Evolutionary conservation across 2,113 vertebrate species (phyloP), one percentile per base, ranked within the genome.

Genomic region (Drymodes brunneopygia): DNA sequence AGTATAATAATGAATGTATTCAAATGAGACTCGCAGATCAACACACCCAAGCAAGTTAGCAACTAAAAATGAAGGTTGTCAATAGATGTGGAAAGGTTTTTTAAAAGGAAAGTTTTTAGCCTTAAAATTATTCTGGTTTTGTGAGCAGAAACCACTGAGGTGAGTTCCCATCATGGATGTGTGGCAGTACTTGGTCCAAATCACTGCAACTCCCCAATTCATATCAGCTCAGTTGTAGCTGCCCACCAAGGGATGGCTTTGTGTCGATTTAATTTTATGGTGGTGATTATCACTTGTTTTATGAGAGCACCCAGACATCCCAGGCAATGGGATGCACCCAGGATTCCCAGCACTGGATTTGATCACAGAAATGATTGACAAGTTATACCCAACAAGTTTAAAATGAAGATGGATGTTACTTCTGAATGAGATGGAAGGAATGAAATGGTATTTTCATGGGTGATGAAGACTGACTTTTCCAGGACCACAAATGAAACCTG

Each of bases 1-100:
- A 94, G 81, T 83, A 81, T 95, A 95, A 94, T 96, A 97, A 97
- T 94, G 83, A 97, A 92, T 11, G 36, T 96, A 95, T 96, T 97
- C 75, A 95, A 97, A 97, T 86, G 69, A 96, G 79, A 86, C 74
- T 92, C 19, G 23, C 31, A 93, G 90, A 90, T 90, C 86, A 94
- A 88, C 85, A 95, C 92, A 95, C 86, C 23, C 67, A 93, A 97
- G 89, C 64, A 77, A 94, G 81, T 92, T 94, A 94, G 79, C 70
- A 92, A 78, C 73, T 95, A 96, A 93, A 90, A 96, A 95, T 88
- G 87, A 96, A 93, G 66, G 72, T 24, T 93, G 81, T 87, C 92
- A 95, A 81, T 92, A 92, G 79, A 65, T 51, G 14, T 38, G 69
- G 54, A 92, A 94, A 54, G 38, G 29, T 27, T 31, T 50, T 50